Evolutionary conservation across 2,113 vertebrate species (phyloP).

Genomic region (Sakesphorus luctuosus): DNA sequence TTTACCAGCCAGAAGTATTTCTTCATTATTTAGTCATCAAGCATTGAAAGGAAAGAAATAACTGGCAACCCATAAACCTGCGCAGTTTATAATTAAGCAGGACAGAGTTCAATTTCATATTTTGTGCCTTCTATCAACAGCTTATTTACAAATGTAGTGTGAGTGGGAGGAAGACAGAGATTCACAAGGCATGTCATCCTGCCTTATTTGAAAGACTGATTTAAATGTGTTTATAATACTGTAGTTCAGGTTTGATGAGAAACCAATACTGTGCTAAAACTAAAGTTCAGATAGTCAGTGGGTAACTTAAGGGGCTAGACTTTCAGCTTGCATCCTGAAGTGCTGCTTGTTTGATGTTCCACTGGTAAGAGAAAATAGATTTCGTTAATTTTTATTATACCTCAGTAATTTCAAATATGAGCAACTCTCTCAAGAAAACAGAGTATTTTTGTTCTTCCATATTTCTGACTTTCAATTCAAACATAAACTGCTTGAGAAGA

Average conservation of each 20-base stretch:
- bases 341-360: neutral
- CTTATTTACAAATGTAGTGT: neutral
- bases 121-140: conserved; percentile 33
- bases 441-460: neutral
- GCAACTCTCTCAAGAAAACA: neutral
- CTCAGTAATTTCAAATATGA: neutral
- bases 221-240: neutral
- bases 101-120: conserved; percentile 17
- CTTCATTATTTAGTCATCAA: conserved; percentile 64
- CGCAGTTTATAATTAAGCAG: conserved; percentile 45
- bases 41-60: conserved; percentile 42
- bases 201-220: neutral
- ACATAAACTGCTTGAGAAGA: neutral
- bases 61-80: neutral
- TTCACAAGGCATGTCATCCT: neutral
- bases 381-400: neutral
- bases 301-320: neutral
- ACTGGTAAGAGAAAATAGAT: neutral
- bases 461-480: neutral
- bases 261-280: neutral
- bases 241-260: neutral
- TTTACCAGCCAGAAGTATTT: conserved; percentile 70
- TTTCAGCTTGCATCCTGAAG: neutral
- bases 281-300: neutral
- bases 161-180: neutral